These are phyloP conservation scores for Zophobas morio DNA, from an alignment of 1,140 invertebrate species.

Conservation along the genomic window DNA sequence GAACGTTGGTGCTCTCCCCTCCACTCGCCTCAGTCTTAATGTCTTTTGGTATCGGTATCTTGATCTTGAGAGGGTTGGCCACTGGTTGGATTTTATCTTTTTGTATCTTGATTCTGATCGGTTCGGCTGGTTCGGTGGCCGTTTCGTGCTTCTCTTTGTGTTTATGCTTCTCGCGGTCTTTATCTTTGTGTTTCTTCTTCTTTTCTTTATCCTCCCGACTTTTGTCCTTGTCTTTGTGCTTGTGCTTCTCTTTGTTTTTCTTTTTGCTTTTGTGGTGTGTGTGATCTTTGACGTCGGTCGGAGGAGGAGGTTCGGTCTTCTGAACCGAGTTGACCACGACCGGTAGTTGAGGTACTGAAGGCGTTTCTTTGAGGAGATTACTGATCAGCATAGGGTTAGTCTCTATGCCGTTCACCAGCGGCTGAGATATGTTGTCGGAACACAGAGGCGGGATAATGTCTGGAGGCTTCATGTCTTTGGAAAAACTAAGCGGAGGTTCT, in stretches of 20 bases:
- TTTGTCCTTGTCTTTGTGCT: slow-evolving; percentile 78
- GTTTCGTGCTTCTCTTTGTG: slow-evolving; percentile 69
- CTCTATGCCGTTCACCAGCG: slow-evolving; percentile 64
- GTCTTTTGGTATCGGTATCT: slow-evolving; percentile 78
- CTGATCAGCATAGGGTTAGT: slow-evolving; percentile 65
- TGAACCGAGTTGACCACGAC: slow-evolving; percentile 46
- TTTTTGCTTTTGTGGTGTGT: slow-evolving; percentile 73
- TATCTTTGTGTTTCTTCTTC: slow-evolving; percentile 76
- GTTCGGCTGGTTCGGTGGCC: slow-evolving; percentile 64
- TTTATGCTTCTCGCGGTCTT: slow-evolving; percentile 73
- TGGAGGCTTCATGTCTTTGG: slow-evolving; percentile 65
- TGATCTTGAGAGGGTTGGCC: slow-evolving; percentile 70
- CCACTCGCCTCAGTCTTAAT: slow-evolving; percentile 67
- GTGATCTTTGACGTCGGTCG: slow-evolving; percentile 67
- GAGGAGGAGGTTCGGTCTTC: slow-evolving; percentile 38
- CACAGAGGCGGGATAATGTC: slow-evolving; percentile 65
- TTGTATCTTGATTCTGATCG: slow-evolving; percentile 78
- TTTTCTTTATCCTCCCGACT: slow-evolving; percentile 70
- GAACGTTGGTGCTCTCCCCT: neutral
- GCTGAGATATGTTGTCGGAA: slow-evolving; percentile 53
- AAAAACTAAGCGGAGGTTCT: slow-evolving; percentile 48
- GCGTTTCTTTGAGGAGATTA: slow-evolving; percentile 63
- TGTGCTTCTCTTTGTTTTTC: slow-evolving; percentile 77
- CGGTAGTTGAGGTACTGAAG: slow-evolving; percentile 58
- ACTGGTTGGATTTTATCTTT: slow-evolving; percentile 72